These are phyloP conservation scores for Procapra przewalskii DNA, from an alignment of 2,113 vertebrate species.

Conservation along the genomic window DNA sequence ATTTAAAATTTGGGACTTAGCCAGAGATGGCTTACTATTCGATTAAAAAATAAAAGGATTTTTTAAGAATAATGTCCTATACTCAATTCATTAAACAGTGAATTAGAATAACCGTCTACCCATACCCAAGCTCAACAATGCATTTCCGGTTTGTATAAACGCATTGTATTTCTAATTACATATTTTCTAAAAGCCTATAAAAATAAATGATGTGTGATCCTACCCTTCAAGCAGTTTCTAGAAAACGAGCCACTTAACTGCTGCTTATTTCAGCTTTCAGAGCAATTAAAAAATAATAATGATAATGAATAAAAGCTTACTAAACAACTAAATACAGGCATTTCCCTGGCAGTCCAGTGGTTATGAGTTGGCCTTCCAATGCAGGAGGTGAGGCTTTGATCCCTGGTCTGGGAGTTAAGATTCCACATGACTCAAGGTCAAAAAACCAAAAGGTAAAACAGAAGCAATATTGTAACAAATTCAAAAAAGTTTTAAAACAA, in stretches of 20 bases:
- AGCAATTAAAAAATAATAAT: background rate
- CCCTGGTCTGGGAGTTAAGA: background rate
- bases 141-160: slow-evolving; percentile 28
- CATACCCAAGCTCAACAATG: background rate
- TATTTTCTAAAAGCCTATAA: slow-evolving; percentile 35
- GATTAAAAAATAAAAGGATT: background rate
- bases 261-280: background rate
- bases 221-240: background rate
- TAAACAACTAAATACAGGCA: slow-evolving; percentile 21
- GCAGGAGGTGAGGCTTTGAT: background rate
- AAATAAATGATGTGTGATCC: slow-evolving; percentile 33
- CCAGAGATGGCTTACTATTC: background rate
- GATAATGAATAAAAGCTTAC: background rate
- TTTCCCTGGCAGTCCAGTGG: background rate
- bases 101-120: slow-evolving; percentile 1
- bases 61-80: background rate
- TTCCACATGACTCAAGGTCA: background rate
- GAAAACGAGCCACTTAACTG: slow-evolving; percentile 4
- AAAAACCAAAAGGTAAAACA: background rate
- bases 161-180: slow-evolving; percentile 12
- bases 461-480: background rate
- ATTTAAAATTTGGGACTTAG: slow-evolving; percentile 16
- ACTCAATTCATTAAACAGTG: slow-evolving; percentile 1
- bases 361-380: background rate
- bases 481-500: background rate